phyloP scores from a whole-genome alignment of 2,113 vertebrate genomes.

The Nibea coibor region DNA sequence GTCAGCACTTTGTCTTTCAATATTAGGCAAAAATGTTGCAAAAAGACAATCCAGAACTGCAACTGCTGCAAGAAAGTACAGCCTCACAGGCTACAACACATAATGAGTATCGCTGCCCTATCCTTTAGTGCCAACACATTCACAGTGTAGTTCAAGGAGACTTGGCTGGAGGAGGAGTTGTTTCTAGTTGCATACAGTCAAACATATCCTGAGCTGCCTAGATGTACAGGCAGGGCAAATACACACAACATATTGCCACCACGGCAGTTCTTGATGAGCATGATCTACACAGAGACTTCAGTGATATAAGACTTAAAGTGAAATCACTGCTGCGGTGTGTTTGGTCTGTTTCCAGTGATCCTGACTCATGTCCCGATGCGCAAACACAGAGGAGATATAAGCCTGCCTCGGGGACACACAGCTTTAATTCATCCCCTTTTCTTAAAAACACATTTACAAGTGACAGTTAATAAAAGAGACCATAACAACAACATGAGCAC shows the following conservation, averaged over 20 bases:
- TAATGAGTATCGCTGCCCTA: no score
- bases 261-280: not conserved
- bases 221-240: not conserved
- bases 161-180: not conserved
- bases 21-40: not conserved
- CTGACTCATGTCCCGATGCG: not conserved
- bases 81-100: not conserved
- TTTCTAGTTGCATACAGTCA: not conserved
- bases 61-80: not conserved
- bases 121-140: no score
- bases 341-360: slow-evolving; percentile 4
- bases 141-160: no score
- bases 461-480: not conserved
- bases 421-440: not conserved
- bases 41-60: not conserved
- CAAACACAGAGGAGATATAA: not conserved
- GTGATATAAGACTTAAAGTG: not conserved
- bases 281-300: not conserved
- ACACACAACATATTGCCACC: not conserved
- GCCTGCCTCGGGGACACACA: not conserved
- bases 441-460: not conserved
- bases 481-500: not conserved
- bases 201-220: no score
- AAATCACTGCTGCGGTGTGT: not conserved
- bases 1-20: slow-evolving; percentile 12